Conservation (phyloP, 2,113 vertebrate species). For the Prinia subflava region DNA sequence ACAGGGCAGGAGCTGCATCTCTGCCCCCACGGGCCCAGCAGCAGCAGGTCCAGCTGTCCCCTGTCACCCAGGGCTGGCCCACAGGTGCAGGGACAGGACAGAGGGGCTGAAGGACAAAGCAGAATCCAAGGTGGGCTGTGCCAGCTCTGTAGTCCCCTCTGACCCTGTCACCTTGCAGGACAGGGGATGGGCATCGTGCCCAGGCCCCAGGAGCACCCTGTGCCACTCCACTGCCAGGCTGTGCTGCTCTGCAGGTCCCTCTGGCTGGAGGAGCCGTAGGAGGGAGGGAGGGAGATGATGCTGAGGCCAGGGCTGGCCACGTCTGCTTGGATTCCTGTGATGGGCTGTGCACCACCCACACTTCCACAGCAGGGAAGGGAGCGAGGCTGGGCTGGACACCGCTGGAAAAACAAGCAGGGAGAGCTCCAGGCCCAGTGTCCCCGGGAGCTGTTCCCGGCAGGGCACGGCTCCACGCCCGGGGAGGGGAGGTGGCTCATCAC, state of each 20-base stretch:
- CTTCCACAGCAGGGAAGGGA: not conserved
- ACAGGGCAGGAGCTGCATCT: not conserved
- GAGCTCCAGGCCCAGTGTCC: not conserved
- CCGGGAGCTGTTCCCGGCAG: not conserved
- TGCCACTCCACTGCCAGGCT: not conserved
- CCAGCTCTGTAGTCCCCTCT: not conserved
- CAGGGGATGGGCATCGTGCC: accelerated
- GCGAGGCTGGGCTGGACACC: not conserved
- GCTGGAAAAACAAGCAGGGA: not conserved
- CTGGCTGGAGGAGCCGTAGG: not conserved
- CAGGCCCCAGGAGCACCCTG: no score
- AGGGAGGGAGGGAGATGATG: not conserved
- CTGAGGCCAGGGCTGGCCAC: not conserved
- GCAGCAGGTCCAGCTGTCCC: not conserved
- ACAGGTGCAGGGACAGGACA: not conserved
- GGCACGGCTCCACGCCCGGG: not conserved
- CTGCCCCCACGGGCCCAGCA: not conserved
- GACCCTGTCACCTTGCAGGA: not conserved
- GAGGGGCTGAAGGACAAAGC: not conserved
- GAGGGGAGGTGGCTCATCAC: not conserved
- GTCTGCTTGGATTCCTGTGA: not conserved
- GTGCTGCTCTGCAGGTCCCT: not conserved
- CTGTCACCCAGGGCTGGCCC: not conserved
- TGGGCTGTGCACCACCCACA: not conserved
- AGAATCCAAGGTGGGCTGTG: not conserved